A percentile compares a stretch with the other conserved stretches of the same genome.
Conservation (phyloP, 2,888 invertebrate genomes). For the Spodoptera picta region DNA sequence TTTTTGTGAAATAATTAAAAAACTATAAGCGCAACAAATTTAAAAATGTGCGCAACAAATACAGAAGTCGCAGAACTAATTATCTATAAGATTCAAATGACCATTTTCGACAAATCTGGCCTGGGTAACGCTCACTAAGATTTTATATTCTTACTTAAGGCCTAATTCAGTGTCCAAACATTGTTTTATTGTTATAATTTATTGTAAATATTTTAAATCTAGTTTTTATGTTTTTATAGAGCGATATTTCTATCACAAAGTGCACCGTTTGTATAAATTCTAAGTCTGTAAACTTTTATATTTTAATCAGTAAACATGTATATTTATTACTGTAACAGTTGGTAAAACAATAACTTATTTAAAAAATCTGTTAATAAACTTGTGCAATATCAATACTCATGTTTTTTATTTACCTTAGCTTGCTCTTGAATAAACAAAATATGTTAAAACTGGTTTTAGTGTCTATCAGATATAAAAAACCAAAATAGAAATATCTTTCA, state of each 20-base stretch:
- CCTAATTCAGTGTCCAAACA: slow-evolving; percentile 8
- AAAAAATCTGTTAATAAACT: slow-evolving; percentile 41
- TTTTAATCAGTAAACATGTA: slow-evolving; percentile 43
- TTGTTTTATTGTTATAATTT: slow-evolving; percentile 19
- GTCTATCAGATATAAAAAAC: too few relatives aligned
- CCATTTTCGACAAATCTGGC: too few relatives aligned
- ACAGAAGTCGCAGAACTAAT: too few relatives aligned
- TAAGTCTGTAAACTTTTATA: slow-evolving; percentile 42
- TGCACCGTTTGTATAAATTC: slow-evolving; percentile 40
- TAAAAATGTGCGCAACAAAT: too few relatives aligned
- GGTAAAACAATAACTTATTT: slow-evolving; percentile 42
- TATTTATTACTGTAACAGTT: slow-evolving; percentile 56
- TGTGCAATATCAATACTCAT: slow-evolving; percentile 33
- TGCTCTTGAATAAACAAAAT: too few relatives aligned
- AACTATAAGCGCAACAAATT: too few relatives aligned
- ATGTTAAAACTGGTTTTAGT: too few relatives aligned
- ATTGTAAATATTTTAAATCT: slow-evolving; percentile 25
- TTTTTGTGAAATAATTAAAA: too few relatives aligned
- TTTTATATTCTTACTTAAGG: neutral
- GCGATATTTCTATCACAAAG: slow-evolving; percentile 23
- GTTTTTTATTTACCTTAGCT: slow-evolving; percentile 11
- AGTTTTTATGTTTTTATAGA: slow-evolving; percentile 17
- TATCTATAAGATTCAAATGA: too few relatives aligned
- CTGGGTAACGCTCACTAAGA: too few relatives aligned
- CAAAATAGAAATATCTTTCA: too few relatives aligned